A percentile compares a stretch with the other conserved stretches of the same genome.
Conservation (phyloP, 2,113 vertebrate genomes). For the Hemiscyllium ocellatum region DNA sequence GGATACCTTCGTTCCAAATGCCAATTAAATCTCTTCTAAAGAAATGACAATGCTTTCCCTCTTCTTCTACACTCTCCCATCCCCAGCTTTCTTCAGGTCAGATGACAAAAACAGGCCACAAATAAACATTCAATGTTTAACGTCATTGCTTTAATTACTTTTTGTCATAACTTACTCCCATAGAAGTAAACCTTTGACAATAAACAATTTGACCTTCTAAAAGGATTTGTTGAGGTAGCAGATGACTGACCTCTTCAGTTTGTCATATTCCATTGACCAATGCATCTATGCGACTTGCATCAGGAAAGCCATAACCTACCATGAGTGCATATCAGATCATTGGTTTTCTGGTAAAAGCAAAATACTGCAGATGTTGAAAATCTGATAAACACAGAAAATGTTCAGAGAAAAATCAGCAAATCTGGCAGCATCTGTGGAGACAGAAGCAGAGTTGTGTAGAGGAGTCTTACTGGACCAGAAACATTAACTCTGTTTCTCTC, state of each 20-base stretch:
- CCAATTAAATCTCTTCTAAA: neutral
- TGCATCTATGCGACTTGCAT: neutral
- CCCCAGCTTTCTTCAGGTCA: neutral
- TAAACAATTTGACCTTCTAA: neutral
- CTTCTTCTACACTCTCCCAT: no score
- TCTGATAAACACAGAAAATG: no score
- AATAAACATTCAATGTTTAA: neutral
- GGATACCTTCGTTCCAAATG: neutral
- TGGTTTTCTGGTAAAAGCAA: no score
- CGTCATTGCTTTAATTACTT: neutral
- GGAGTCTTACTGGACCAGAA: no score
- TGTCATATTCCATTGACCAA: neutral
- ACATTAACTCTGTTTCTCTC: no score
- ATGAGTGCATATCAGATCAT: neutral
- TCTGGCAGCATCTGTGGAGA: no score
- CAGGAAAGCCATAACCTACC: neutral
- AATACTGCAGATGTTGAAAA: no score
- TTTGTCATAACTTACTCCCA: no score
- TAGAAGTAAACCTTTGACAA: neutral
- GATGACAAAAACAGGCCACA: neutral
- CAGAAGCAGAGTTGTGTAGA: no score
- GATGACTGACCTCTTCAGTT: neutral
- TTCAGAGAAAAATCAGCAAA: no score
- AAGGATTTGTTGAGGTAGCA: neutral
- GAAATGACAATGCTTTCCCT: neutral